Percentiles rank a stretch among this genome's conserved stretches.
These are phyloP conservation scores for Calliphora vomitoria DNA, from an alignment of 2,888 invertebrate genomes.

Conservation along the genomic window DNA sequence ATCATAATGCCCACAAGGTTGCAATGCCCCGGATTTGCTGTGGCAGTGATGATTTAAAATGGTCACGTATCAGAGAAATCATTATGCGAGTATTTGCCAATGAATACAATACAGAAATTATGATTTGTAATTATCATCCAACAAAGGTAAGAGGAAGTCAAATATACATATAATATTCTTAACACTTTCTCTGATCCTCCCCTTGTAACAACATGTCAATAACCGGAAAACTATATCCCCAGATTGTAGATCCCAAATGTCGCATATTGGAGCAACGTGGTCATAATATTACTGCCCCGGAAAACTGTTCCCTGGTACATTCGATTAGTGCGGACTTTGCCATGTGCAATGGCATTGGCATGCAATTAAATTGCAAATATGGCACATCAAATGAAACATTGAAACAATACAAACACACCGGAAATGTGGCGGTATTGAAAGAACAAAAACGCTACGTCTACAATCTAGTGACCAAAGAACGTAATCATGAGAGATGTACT, in stretches of 20 bases:
- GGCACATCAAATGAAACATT: conserved; percentile 80
- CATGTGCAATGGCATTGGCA: conserved; percentile 87
- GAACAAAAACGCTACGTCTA: conserved; percentile 85
- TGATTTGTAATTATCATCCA: conserved; percentile 79
- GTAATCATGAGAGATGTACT: conserved; percentile 85
- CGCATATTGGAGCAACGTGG: conserved; percentile 84
- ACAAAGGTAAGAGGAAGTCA: conserved; percentile 68
- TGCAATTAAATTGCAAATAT: conserved; percentile 82
- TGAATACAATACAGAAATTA: conserved; percentile 80
- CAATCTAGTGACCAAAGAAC: conserved; percentile 87
- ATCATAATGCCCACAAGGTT: conserved; percentile 85
- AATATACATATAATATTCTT: not conserved
- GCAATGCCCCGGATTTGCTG: conserved; percentile 88
- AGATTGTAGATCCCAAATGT: conserved; percentile 78
- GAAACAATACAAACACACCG: conserved; percentile 81
- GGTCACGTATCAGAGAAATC: conserved; percentile 85
- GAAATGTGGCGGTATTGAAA: conserved; percentile 86
- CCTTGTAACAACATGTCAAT: not conserved
- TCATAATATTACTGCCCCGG: conserved; percentile 85
- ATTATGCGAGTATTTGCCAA: conserved; percentile 79
- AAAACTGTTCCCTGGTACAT: conserved; percentile 86
- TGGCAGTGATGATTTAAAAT: conserved; percentile 87
- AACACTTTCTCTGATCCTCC: not conserved
- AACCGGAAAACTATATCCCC: not conserved
- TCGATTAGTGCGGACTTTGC: conserved; percentile 87